These are phyloP conservation scores for Grallaria varia DNA, from an alignment of 2,113 vertebrate genomes.

Conservation along the genomic window DNA sequence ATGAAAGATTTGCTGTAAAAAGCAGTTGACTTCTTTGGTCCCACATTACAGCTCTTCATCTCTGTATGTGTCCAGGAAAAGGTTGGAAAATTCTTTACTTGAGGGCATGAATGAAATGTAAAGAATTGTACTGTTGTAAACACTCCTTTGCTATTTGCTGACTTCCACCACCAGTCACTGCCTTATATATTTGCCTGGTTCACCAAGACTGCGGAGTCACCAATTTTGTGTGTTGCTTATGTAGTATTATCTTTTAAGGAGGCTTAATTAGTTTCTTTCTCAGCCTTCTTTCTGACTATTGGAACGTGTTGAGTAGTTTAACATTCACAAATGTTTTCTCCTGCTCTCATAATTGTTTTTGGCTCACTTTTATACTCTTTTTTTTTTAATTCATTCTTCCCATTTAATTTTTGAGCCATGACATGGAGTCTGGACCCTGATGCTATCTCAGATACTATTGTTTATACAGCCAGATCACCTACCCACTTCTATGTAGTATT, in stretches of 20 bases:
- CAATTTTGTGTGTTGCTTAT: not conserved
- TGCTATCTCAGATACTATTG: not conserved
- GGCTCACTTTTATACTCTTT: not conserved
- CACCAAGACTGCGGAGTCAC: not conserved
- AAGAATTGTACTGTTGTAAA: not conserved
- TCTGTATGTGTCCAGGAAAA: not conserved
- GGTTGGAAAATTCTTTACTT: not conserved
- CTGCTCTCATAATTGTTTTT: not conserved
- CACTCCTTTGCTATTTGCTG: not conserved
- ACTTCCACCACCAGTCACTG: not conserved
- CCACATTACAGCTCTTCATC: accelerated
- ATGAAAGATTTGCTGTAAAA: not conserved
- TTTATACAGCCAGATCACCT: not conserved
- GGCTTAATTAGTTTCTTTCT: not conserved
- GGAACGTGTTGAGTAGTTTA: not conserved
- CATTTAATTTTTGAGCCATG: not conserved
- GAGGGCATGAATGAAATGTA: not conserved
- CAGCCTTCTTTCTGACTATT: not conserved
- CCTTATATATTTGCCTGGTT: not conserved
- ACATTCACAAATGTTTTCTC: not conserved
- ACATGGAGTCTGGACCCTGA: not conserved
- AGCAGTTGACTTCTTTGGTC: not conserved
- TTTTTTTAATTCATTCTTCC: not conserved
- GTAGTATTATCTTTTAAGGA: not conserved
- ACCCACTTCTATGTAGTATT: not conserved